Evolutionary conservation across 1,140 invertebrate genomes (phyloP).

Genomic region (Trichonephila clavipes): DNA sequence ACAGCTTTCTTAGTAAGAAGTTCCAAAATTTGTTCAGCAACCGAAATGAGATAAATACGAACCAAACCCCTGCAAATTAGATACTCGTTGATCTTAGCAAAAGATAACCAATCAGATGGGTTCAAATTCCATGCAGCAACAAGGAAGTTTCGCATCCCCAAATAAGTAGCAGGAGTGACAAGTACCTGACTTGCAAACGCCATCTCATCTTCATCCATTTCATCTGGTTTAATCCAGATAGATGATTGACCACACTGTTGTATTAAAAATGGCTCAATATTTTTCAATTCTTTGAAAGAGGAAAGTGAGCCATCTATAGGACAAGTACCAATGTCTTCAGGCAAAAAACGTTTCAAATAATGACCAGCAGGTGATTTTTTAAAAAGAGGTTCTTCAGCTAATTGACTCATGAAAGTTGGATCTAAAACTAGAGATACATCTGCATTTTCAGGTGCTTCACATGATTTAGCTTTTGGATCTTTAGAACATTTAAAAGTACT

Average conservation of each 20-base stretch:
- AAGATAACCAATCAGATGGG: constrained; percentile 82
- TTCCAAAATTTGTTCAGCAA: constrained; percentile 80
- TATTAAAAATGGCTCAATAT: constrained; percentile 79
- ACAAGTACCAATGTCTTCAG: constrained; percentile 82
- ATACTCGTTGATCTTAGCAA: constrained; percentile 79
- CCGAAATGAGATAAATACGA: constrained; percentile 80
- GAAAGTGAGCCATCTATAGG: constrained; percentile 81
- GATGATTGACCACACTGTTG: constrained; percentile 79
- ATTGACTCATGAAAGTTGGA: constrained; percentile 79
- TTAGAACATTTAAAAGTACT: constrained; percentile 78
- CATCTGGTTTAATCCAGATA: constrained; percentile 81
- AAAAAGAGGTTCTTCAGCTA: constrained; percentile 79
- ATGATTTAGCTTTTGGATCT: neutral
- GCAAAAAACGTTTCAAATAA: constrained; percentile 81
- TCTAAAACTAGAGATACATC: constrained; percentile 29
- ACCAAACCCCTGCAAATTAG: constrained; percentile 82
- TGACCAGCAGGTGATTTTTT: constrained; percentile 81
- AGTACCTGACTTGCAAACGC: constrained; percentile 80
- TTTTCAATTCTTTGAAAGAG: neutral
- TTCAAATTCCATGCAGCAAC: constrained; percentile 82
- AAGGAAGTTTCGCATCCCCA: constrained; percentile 82
- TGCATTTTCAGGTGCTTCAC: constrained; percentile 51
- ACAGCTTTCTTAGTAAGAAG: constrained; percentile 81
- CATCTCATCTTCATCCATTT: constrained; percentile 81
- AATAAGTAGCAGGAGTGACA: constrained; percentile 79